Conservation (phyloP, 2,797 vertebrate species). For the Gallinago solitaria region DNA sequence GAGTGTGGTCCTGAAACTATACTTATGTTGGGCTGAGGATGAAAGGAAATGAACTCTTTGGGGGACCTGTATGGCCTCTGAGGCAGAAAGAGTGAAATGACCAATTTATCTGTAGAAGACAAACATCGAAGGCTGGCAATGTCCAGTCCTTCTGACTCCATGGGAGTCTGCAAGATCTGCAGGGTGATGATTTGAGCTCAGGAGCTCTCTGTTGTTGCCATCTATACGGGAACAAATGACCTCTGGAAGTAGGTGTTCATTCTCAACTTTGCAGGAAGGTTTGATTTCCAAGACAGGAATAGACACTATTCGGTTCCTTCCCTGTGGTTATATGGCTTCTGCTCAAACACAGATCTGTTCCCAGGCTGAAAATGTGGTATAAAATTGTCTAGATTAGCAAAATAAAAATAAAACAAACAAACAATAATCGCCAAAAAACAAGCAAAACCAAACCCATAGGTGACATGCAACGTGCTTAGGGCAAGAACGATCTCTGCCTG, state of each 20-base stretch:
- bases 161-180: background rate
- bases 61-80: background rate
- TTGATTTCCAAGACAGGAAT: background rate
- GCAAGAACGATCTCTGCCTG: background rate
- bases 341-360: background rate
- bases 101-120: background rate
- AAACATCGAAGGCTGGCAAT: background rate
- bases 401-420: background rate
- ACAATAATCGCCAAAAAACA: background rate
- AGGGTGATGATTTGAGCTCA: background rate
- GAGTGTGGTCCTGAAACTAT: background rate
- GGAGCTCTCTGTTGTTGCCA: background rate
- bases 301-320: background rate
- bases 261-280: background rate
- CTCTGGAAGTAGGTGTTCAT: background rate
- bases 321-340: background rate
- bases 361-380: background rate
- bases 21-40: fast-evolving
- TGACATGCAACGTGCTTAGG: background rate
- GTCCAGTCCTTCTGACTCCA: background rate
- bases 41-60: background rate
- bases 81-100: background rate
- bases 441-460: background rate
- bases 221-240: background rate
- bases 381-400: background rate